phyloP scores from a whole-genome alignment of 2,113 vertebrate genomes.

The Thinocorus orbignyianus region DNA sequence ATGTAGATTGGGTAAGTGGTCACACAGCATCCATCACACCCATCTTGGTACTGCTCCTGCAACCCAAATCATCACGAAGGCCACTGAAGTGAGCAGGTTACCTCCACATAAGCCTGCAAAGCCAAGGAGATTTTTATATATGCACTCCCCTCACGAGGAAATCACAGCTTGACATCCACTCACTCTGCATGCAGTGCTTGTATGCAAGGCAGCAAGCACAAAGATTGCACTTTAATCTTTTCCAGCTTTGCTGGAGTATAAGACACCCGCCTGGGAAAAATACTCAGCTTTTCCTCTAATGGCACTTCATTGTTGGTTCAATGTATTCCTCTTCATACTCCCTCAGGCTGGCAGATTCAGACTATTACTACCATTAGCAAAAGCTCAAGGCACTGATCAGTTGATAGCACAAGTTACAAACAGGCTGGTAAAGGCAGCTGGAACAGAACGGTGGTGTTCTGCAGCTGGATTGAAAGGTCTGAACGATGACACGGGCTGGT shows the following conservation, averaged over 20 bases:
- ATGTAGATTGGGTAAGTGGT: background rate
- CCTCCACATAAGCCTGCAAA: background rate
- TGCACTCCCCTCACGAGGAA: rapidly evolving
- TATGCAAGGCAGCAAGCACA: background rate
- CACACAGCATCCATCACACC: background rate
- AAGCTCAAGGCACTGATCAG: background rate
- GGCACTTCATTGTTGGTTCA: background rate
- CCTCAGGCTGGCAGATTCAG: background rate
- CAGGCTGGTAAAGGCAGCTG: background rate
- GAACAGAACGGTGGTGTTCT: background rate
- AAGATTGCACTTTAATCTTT: background rate
- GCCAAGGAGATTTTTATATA: rapidly evolving
- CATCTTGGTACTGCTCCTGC: background rate
- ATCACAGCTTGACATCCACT: background rate
- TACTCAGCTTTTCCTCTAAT: background rate
- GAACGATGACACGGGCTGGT: background rate
- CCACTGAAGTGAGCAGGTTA: background rate
- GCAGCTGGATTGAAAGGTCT: background rate
- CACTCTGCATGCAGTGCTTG: background rate
- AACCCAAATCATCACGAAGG: background rate
- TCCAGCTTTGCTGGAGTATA: background rate
- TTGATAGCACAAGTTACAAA: background rate
- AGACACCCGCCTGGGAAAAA: background rate
- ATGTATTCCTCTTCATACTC: rapidly evolving
- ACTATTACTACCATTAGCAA: background rate